A percentile compares a stretch with the other conserved stretches of the same genome.
These are phyloP conservation scores for Scophthalmus maximus DNA, from an alignment of 2,113 vertebrate genomes.

Conservation along the genomic window DNA sequence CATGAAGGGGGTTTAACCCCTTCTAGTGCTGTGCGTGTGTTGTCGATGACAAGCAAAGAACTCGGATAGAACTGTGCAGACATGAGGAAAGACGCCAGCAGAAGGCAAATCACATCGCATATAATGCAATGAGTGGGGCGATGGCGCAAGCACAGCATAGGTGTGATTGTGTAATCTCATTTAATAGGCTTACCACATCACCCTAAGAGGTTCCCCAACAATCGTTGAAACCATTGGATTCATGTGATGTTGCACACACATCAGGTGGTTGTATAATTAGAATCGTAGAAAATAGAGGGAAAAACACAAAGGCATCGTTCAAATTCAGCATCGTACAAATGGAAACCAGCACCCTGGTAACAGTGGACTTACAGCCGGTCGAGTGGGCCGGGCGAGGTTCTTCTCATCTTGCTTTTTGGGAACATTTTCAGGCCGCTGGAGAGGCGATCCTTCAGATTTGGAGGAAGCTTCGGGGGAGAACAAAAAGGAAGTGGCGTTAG, in stretches of 20 bases:
- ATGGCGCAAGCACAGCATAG: constrained; percentile 45
- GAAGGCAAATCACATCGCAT: constrained; percentile 11
- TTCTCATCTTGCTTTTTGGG: constrained; percentile 94
- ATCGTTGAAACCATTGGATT: constrained; percentile 49
- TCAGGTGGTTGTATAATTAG: constrained; percentile 44
- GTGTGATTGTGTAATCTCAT: constrained; percentile 32
- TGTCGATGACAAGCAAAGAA: background rate
- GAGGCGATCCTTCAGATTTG: constrained; percentile 95
- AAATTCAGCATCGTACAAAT: constrained; percentile 15
- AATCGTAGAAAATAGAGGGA: constrained; percentile 31
- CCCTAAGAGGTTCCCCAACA: constrained; percentile 74
- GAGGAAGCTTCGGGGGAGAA: constrained; percentile 87
- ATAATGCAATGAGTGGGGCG: constrained; percentile 27
- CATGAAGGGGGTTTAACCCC: constrained; percentile 31
- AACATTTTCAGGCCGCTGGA: constrained; percentile 90
- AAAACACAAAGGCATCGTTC: constrained; percentile 16
- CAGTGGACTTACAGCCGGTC: constrained; percentile 88
- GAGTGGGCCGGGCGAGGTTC: constrained; percentile 88
- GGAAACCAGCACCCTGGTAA: constrained; percentile 5
- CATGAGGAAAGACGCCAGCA: background rate
- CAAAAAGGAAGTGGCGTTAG: constrained; percentile 48
- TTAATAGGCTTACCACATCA: constrained; percentile 77
- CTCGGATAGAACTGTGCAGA: constrained; percentile 26
- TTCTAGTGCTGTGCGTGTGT: background rate
- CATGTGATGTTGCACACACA: constrained; percentile 43